phyloP scores from a whole-genome alignment of 2,113 vertebrate genomes.

The Clarias batrachus region DNA sequence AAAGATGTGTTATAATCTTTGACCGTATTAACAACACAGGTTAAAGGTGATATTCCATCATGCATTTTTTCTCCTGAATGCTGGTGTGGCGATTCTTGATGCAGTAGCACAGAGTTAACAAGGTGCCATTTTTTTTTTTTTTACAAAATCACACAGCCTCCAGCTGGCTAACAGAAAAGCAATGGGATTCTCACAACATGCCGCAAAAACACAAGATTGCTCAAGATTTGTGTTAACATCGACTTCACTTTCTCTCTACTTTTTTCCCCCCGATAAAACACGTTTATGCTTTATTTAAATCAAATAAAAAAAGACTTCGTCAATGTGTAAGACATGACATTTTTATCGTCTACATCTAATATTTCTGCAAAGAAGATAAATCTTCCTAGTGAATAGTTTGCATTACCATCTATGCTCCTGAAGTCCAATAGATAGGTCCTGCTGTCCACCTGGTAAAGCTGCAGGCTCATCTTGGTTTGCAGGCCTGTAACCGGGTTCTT shows the following conservation, averaged over 20 bases:
- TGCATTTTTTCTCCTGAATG: too few species aligned
- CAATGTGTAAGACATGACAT: not conserved
- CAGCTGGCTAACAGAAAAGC: too few species aligned
- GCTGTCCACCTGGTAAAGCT: slow-evolving; percentile 97
- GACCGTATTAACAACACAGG: too few species aligned
- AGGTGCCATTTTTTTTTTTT: too few species aligned
- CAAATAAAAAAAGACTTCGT: not conserved
- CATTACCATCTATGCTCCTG: slow-evolving; percentile 92
- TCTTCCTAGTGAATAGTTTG: not conserved
- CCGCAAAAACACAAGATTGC: too few species aligned
- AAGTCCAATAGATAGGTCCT: slow-evolving; percentile 97
- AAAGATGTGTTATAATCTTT: too few species aligned
- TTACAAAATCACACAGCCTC: too few species aligned
- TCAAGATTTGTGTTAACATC: too few species aligned
- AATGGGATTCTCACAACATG: too few species aligned
- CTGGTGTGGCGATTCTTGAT: too few species aligned
- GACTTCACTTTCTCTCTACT: not conserved
- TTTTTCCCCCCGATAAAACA: not conserved
- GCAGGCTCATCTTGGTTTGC: slow-evolving; percentile 96
- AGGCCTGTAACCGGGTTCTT: slow-evolving; percentile 92
- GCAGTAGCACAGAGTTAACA: too few species aligned
- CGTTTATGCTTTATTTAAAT: not conserved
- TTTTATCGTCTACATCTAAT: not conserved
- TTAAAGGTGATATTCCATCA: too few species aligned
- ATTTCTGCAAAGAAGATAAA: not conserved